Evolutionary conservation across 2,113 vertebrate species (phyloP), one percentile per base, ranked within the genome.

Genomic region (Bothrops jararaca): DNA sequence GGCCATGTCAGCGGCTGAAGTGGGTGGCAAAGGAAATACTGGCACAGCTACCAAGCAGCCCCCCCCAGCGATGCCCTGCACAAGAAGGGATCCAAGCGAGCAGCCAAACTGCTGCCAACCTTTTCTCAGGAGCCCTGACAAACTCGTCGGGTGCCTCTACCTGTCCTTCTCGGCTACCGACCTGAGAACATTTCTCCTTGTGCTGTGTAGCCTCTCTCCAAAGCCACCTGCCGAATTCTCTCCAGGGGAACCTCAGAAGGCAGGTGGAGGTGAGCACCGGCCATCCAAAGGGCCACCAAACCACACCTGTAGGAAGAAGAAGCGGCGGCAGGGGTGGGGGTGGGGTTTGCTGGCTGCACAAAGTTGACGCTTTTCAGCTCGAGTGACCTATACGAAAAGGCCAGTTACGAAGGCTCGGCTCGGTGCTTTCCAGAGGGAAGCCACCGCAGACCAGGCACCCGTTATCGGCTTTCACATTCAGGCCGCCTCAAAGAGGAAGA

Each of bases 181-280:
- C 98, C 98, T 85, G 98, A 99, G 96, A 99, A 99, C 98, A 99
- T 98, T 96, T 99, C 98, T 26, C 98, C 98, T 90, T 99, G 98
- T 3, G 96, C 97, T 0, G 98, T 98, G 96, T 98, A 99, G 64
- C 98, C 98, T 90, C 96, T 97, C 22, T 95, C 95, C 90, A 96
- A 3, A 0, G 98, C 98, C 7, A 96, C 96, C 88, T 97, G 96
- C 89, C 98, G 91, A 2, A 99, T 95, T 1, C 88, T 97, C 85
- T 98, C 97, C 96, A 99, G 96, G 85, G 97, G 91, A 29, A 98
- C 1, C 2, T 90, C 92, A 2, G 90, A 89, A 11, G 85, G 92
- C 1, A 96, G 95, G 12, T 95, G 94, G 64, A 97, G 95, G 10
- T 98, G 97, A 26, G 97, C 96, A 80, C 92, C 20, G 4, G 89